Evolutionary conservation across 1,140 invertebrate species (phyloP), one percentile per base, ranked within the genome.

Genomic region (Brachionus paranguensis): DNA sequence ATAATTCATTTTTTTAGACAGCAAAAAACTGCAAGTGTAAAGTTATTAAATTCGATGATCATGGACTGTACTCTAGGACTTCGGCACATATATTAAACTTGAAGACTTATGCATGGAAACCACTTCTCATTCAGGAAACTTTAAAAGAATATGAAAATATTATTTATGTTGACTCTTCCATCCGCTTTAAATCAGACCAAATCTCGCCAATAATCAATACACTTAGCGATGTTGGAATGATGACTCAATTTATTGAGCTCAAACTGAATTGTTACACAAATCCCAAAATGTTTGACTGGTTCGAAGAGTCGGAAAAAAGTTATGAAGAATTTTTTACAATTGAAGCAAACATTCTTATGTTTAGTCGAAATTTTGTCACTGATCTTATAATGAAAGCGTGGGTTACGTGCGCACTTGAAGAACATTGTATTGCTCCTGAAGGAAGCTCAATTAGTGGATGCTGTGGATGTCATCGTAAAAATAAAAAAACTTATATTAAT

Each of bases 101-200:
- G 17, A 65, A 65, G 60, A 72, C 45, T 8, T 83, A 68, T 83
- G 79, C 79, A 68, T 83, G 79, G 79, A 83, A 83, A 55, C 79
- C 79, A 5, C 17, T 83, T n/a, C 3, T 83, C 8, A 68, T 83
- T 45, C 79, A 83, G 68, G 79, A 55, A 83, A 33, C 53, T 29
- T 43, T 81, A 8, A 81, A 41, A 68, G 60, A 81, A 60, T 68
- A 60, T 68, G 60, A 60, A 60, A 60, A 14, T 37, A 45, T 81
- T 41, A 60, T 81, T 29, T 81, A 81, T 45, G 29, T 81, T 24
- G 78, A 81, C 27, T 81, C 78, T 4, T 81, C 78, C 29, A 81
- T 81, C 11, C 47, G 78, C 4, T 81, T 81, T 33, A 37, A 81
- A 68, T 81, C 78, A 17, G 29, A n/a, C 10, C 12, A 81, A 81